Evolutionary conservation across 64 coral and sea anemone species (phyloP).

Genomic region (Montipora capricornis): DNA sequence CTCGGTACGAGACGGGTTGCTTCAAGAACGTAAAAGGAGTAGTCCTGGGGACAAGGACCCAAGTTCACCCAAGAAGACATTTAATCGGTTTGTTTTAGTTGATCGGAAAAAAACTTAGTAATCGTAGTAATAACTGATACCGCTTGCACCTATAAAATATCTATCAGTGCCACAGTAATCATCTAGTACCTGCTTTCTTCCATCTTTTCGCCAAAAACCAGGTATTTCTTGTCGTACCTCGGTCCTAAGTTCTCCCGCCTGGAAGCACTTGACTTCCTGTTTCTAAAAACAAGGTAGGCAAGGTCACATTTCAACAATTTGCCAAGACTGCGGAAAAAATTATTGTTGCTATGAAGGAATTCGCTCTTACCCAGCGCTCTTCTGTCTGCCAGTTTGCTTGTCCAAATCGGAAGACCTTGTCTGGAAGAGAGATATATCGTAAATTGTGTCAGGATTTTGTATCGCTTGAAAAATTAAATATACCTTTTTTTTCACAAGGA

Average conservation of each 20-base stretch:
- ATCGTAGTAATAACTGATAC: no score
- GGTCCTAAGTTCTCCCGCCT: conserved; percentile 45
- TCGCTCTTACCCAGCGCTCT: conserved; percentile 1
- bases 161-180: no score
- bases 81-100: no score
- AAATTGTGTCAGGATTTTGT: background rate
- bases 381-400: background rate
- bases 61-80: no score
- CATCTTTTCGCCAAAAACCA: conserved; percentile 93
- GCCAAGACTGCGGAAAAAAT: no score
- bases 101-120: no score
- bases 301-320: background rate
- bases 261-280: conserved; percentile 61
- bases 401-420: background rate
- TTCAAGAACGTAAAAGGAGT: background rate
- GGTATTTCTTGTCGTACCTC: conserved; percentile 92
- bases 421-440: background rate
- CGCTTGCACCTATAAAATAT: no score
- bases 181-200: conserved; percentile 77
- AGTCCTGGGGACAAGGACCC: no score
- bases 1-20: background rate
- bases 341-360: no score
- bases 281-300: background rate
- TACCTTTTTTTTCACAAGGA: no score
- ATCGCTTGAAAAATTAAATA: background rate